Conservation (phyloP, 2,113 vertebrate genomes). For the Lepisosteus osseus region DNA sequence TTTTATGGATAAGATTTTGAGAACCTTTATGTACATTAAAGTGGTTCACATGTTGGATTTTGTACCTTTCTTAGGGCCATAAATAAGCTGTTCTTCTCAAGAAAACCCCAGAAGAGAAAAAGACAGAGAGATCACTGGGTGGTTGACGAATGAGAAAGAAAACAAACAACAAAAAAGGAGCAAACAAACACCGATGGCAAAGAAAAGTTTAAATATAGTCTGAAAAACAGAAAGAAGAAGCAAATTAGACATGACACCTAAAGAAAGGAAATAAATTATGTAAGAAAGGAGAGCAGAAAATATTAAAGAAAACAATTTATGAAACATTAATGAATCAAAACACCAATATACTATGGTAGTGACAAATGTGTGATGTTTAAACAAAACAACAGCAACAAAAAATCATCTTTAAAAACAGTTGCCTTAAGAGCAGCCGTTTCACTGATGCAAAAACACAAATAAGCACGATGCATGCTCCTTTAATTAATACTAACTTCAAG, state of each 20-base stretch:
- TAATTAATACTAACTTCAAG: too few relatives aligned
- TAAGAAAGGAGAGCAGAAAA: too few relatives aligned
- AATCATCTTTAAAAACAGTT: too few relatives aligned
- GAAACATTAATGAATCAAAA: constrained; percentile 22
- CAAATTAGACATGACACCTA: constrained; percentile 68
- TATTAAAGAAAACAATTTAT: constrained; percentile 12
- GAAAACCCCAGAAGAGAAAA: constrained; percentile 80
- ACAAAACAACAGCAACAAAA: too few relatives aligned
- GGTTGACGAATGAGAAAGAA: constrained; percentile 62
- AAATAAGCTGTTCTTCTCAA: constrained; percentile 90
- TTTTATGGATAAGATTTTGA: too few relatives aligned
- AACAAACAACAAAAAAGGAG: constrained; percentile 36
- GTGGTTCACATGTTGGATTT: constrained; percentile 30
- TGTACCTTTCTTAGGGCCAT: constrained; percentile 92
- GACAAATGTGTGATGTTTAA: background rate
- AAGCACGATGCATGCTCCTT: too few relatives aligned
- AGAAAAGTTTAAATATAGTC: constrained; percentile 69
- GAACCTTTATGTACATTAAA: too few relatives aligned
- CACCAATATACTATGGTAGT: background rate
- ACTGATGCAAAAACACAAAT: too few relatives aligned
- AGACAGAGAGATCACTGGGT: constrained; percentile 79
- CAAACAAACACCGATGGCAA: constrained; percentile 51
- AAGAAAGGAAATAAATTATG: constrained; percentile 25
- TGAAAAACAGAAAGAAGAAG: constrained; percentile 78
- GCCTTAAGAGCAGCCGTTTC: too few relatives aligned